These are phyloP conservation scores for Odontamblyopus rebecca DNA, from an alignment of 2,797 vertebrate species.

Conservation along the genomic window DNA sequence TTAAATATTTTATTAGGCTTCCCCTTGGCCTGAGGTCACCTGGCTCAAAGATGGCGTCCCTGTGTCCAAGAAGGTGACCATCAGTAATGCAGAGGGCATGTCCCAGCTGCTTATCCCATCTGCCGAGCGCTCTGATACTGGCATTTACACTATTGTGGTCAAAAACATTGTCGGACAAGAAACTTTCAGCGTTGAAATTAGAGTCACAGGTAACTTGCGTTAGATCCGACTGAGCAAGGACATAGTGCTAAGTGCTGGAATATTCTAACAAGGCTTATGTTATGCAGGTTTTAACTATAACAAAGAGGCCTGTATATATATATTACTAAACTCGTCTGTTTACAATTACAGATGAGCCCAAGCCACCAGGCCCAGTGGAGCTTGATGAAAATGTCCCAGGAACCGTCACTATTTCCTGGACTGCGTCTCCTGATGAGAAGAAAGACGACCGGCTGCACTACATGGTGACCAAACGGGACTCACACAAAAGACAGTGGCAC, in stretches of 20 bases:
- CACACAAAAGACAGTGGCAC: slow-evolving; percentile 78
- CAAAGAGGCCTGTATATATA: too few relatives aligned
- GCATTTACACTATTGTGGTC: slow-evolving; percentile 82
- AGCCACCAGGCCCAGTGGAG: slow-evolving; percentile 82
- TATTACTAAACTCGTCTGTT: background rate
- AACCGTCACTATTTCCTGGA: slow-evolving; percentile 88
- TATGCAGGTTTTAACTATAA: too few relatives aligned
- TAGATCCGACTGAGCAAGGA: background rate
- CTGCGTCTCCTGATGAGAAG: slow-evolving; percentile 85
- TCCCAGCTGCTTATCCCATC: slow-evolving; percentile 85
- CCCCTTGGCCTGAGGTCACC: slow-evolving; percentile 82
- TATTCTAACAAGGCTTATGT: background rate
- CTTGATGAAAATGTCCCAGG: slow-evolving; percentile 84
- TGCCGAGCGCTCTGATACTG: slow-evolving; percentile 79
- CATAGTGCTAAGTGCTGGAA: background rate
- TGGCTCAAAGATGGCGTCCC: slow-evolving; percentile 88
- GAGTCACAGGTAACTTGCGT: slow-evolving; percentile 82
- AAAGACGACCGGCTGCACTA: slow-evolving; percentile 83
- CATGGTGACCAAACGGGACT: slow-evolving; percentile 83
- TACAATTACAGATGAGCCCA: slow-evolving; percentile 80
- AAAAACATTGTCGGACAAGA: slow-evolving; percentile 80
- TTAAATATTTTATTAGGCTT: slow-evolving; percentile 72
- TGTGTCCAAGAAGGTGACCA: slow-evolving; percentile 75
- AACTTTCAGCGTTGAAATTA: slow-evolving; percentile 81
- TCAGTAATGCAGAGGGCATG: slow-evolving; percentile 74